These are phyloP conservation scores for Epizoanthus scotinus DNA, from an alignment of 92 coral and sea anemone genomes.

Conservation along the genomic window DNA sequence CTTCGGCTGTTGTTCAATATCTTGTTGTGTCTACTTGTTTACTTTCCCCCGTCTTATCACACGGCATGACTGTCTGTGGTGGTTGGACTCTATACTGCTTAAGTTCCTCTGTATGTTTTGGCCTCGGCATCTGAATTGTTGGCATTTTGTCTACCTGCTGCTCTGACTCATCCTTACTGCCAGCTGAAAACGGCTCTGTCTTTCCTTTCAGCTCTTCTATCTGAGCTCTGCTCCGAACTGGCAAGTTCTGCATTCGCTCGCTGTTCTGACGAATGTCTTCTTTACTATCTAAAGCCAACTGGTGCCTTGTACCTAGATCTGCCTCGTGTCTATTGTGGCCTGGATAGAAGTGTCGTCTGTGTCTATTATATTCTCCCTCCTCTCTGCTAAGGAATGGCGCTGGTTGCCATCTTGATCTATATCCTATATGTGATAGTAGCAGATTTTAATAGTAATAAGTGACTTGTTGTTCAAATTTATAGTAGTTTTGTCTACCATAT, in stretches of 20 bases:
- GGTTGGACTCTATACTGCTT: constrained; percentile 19
- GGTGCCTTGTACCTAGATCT: not conserved
- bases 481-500: no score
- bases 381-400: not conserved
- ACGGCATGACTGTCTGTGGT: constrained; percentile 34
- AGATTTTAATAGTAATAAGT: not conserved
- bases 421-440: not conserved
- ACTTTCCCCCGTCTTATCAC: not conserved
- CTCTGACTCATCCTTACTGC: not conserved
- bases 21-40: constrained; percentile 1
- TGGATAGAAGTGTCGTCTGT: constrained; percentile 6
- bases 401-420: constrained; percentile 15
- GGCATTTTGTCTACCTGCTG: not conserved
- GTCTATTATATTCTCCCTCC: constrained; percentile 27
- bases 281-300: not conserved
- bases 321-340: constrained; percentile 8
- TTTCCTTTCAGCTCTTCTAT: not conserved
- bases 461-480: no score
- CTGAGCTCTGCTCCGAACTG: not conserved
- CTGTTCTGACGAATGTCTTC: constrained; percentile 13
- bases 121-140: constrained; percentile 37
- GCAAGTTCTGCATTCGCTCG: not conserved
- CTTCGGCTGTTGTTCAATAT: not conserved
- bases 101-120: constrained; percentile 5
- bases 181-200: no score